Conservation (phyloP, 2,888 invertebrate genomes). For the Tyria jacobaeae region DNA sequence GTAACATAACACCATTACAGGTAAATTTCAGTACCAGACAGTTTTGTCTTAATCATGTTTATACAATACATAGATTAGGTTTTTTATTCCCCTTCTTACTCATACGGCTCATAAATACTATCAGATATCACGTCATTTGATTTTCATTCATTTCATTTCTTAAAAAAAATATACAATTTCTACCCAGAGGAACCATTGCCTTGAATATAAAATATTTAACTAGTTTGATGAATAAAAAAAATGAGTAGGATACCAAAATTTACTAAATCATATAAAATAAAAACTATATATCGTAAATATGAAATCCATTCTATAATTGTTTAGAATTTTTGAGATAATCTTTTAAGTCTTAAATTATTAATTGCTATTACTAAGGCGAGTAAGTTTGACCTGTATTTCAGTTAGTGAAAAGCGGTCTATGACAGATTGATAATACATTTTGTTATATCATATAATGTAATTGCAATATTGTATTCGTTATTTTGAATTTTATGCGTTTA, state of each 20-base stretch:
- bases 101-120: background rate
- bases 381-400: background rate
- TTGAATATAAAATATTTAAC: no score
- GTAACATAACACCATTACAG: background rate
- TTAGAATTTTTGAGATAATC: background rate
- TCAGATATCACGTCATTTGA: no score
- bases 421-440: background rate
- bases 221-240: no score
- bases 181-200: background rate
- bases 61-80: background rate
- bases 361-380: background rate
- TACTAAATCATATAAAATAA: no score
- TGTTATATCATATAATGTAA: background rate
- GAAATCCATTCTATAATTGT: no score
- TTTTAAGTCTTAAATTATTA: background rate
- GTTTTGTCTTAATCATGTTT: background rate
- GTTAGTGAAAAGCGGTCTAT: background rate
- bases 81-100: background rate
- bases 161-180: no score
- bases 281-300: no score
- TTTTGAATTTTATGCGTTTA: background rate
- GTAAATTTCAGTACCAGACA: background rate
- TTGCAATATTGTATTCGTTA: slow-evolving; percentile 17
- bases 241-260: no score
- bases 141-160: no score